Conservation (phyloP, 2,797 vertebrate genomes). For the Bovichtus diacanthus region DNA sequence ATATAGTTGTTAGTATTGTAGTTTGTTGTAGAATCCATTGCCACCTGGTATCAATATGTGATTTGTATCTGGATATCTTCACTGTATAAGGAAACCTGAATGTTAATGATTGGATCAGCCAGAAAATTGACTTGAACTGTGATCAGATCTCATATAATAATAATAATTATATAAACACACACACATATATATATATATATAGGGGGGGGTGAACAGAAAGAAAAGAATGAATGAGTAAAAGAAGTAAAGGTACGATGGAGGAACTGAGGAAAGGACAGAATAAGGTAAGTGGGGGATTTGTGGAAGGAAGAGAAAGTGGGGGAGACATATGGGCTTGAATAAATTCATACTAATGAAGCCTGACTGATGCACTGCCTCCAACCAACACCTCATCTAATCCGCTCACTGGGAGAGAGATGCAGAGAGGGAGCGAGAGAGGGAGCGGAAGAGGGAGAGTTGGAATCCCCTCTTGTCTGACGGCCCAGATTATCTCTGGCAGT, state of each 20-base stretch:
- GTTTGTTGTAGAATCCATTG: not conserved
- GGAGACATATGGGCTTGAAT: constrained; percentile 84
- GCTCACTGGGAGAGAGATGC: constrained; percentile 65
- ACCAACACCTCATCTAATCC: constrained; percentile 83
- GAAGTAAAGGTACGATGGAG: too few relatives aligned
- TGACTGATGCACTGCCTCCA: constrained; percentile 82
- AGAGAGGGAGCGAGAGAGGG: constrained; percentile 29
- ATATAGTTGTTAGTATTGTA: not conserved
- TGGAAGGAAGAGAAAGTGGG: constrained; percentile 32
- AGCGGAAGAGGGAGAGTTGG: constrained; percentile 74
- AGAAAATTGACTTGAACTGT: not conserved
- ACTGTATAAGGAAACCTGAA: not conserved
- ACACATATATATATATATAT: too few relatives aligned
- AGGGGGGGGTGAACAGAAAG: too few relatives aligned
- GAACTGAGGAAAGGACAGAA: constrained; percentile 24
- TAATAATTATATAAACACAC: too few relatives aligned
- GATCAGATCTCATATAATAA: not conserved
- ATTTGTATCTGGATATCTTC: constrained; percentile 1
- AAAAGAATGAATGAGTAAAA: too few relatives aligned
- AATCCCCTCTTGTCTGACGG: constrained; percentile 82
- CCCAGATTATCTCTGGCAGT: constrained; percentile 83
- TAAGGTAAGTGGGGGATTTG: constrained; percentile 35
- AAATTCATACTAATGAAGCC: constrained; percentile 87
- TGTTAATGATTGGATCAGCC: not conserved
- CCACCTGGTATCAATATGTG: not conserved